These are phyloP conservation scores for Xyrauchen texanus DNA, from an alignment of 2,113 vertebrate genomes.

Conservation along the genomic window DNA sequence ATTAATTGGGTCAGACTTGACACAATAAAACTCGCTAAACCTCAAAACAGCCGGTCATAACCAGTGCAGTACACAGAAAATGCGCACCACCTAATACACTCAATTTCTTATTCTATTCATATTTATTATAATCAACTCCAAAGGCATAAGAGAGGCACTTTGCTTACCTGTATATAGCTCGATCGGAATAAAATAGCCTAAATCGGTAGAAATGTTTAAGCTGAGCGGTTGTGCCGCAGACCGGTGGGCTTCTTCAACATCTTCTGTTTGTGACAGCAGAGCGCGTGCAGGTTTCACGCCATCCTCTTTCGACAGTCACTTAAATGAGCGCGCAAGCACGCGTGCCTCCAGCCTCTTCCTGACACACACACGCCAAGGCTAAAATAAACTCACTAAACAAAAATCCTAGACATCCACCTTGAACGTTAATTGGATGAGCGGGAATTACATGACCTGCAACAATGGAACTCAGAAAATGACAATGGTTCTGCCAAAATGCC, in stretches of 20 bases:
- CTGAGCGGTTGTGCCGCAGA: background rate
- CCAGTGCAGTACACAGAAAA: no score
- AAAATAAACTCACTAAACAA: background rate
- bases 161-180: constrained; percentile 8
- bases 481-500: no score
- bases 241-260: constrained; percentile 13
- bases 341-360: constrained; percentile 44
- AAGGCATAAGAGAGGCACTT: background rate
- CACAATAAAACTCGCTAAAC: no score
- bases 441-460: no score
- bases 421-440: no score
- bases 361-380: background rate
- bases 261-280: constrained; percentile 47
- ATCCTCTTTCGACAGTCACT: constrained; percentile 10
- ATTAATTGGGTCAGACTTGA: no score
- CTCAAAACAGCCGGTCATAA: no score
- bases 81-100: no score
- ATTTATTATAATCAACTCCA: background rate
- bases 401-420: no score
- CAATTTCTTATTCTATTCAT: no score
- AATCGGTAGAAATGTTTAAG: background rate
- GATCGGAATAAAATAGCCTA: background rate
- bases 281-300: constrained; percentile 3
- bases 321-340: constrained; percentile 29
- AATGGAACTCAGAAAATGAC: no score